Base-by-base conservation (phyloP, 2,113 vertebrate species). In the Ceyx margarethae region DNA sequence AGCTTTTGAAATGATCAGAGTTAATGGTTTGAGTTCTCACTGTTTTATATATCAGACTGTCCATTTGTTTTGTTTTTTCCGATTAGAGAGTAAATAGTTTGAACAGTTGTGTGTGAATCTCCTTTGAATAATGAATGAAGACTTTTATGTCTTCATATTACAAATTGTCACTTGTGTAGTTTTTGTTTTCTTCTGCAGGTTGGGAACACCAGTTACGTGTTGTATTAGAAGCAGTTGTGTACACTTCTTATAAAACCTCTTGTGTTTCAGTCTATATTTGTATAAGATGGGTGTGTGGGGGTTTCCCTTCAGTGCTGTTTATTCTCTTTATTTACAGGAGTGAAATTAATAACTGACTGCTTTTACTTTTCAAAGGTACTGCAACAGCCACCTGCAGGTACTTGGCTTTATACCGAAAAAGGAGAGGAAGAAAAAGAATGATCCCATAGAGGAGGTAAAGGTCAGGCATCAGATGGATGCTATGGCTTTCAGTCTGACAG, bases 361-460 rank as follows among this genome's bases (percentile, higher is more conserved):
- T 92, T 95, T 53, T 94, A 51, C 19, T 93, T 96, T 96, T 93
- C 64, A 51, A 97, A 99, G 99, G 98, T 99, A 99, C 98, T 99
- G 99, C 98, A 99, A 99, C 97, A 99, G 99, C 97, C 99, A 99
- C 93, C 97, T 99, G 96, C 99, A 99, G 97, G 99, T 99, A 95
- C 99, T 99, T 90, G 99, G 99, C 94, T 99, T 99, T 96, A 99
- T 99, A 97, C 99, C 99, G 87, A 99, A 99, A 98, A 99, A 99
- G 97, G 99, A 99, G 97, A 98, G 99, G 93, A 99, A 99, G 98
- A 99, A 99, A 98, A 99, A 99, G 97, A 99, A 98, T 75, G 99
- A 99, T 86, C 97, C 98, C 83, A 93, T 99, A 97, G 99, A 99
- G 90, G 99, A 99, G 60, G 98, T 99, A 68, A 99, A 99, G 94